Evolutionary conservation across 2,113 vertebrate species (phyloP), one percentile per base, ranked within the genome.

Genomic region (Peromyscus polionotus): DNA sequence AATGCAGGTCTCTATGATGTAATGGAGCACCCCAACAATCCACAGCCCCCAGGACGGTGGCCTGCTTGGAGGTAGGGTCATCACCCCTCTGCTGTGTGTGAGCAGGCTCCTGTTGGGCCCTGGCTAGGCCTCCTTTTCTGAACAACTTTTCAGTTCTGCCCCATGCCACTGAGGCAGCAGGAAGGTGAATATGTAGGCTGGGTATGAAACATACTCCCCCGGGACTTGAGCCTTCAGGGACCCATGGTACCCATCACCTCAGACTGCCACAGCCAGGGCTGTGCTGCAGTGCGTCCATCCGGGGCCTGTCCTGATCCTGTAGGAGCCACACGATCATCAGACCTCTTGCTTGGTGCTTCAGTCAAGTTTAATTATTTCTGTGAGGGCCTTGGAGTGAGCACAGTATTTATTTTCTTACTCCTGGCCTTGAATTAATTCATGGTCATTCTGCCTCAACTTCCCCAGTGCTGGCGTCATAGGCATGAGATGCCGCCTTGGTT

Each of bases 21-120:
- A 31, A 24, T 68, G 63, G 36, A 67, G 28, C 54, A 65, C 9
- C 7, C 33, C 33, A 67, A 17, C 28, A 42, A 85, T 85, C 39
- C 39, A 65, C 59, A 36, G 31, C 1, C 9, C 16, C 48, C 4
- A 63, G 42, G 79, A 61, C 0, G 76, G 26, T 2, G 17, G 72
- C 54, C 31, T 48, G 12, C 31, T 61, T 48, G 8, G 2, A 7
- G 24, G 0, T 2, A 8, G 14, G 84, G 31, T 61, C 31, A 33
- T 33, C 11, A 8, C 6, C 57, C 57, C n/a, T 31, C 22, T 45
- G 8, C n/a, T 6, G 14, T 8, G 12, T 5, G 0, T 3, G 8
- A 3, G 2, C 33, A 16, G 16, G 33, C 1, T 16, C 45, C 8
- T 54, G 7, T 11, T 45, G 31, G 51, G 3, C 68, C 68, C 13